Evolutionary conservation across 92 coral and sea anemone species (phyloP).

Genomic region (Actinostola sp.): DNA sequence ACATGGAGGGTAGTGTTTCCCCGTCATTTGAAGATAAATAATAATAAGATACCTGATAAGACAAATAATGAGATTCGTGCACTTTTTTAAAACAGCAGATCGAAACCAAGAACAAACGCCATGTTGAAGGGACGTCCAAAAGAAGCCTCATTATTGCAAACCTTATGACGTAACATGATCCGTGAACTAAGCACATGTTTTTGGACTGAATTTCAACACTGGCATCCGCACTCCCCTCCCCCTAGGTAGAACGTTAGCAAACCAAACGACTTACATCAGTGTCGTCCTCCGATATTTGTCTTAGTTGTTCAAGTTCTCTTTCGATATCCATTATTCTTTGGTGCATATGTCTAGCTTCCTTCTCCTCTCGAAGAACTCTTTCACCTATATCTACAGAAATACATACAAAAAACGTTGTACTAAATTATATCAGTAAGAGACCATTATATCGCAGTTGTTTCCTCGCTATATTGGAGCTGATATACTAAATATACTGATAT

Average conservation of each 20-base stretch:
- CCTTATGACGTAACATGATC: no score
- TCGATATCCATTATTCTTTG: slow-evolving; percentile 82
- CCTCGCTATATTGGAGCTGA: no score
- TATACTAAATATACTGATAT: no score
- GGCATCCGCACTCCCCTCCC: neutral
- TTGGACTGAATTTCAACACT: neutral
- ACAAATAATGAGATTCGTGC: no score
- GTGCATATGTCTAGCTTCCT: slow-evolving; percentile 85
- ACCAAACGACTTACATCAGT: slow-evolving; percentile 50
- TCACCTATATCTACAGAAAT: slow-evolving; percentile 77
- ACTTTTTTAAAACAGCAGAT: no score
- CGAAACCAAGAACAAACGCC: no score
- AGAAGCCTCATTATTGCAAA: no score
- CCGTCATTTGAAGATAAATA: no score
- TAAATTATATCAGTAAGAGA: neutral
- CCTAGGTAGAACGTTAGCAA: neutral
- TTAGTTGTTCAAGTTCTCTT: slow-evolving; percentile 65
- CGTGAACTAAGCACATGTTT: neutral
- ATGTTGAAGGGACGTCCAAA: no score
- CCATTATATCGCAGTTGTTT: neutral
- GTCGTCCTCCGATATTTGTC: slow-evolving; percentile 53
- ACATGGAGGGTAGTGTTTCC: no score
- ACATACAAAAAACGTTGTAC: neutral
- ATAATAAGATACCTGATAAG: no score
- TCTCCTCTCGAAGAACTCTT: slow-evolving; percentile 81